Base-by-base conservation (phyloP, 2,888 invertebrate species). In the Dicycla oo region DNA sequence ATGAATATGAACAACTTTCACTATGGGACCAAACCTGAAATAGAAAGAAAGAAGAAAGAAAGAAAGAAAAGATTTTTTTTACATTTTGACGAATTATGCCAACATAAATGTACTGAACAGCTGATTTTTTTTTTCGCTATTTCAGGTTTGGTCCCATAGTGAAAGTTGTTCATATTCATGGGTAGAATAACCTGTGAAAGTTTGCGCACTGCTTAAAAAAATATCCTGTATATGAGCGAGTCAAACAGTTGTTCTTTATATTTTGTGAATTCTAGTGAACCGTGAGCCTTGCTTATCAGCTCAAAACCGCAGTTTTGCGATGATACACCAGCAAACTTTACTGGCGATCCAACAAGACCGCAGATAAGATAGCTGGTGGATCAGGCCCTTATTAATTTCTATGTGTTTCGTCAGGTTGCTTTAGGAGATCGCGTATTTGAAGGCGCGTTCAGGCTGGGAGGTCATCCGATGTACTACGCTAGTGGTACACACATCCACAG, bases 401-500 rank as follows among this genome's bases (percentile, higher is more conserved):
- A 69, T 51, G 7, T 65, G 7, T 38, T 62, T 30, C 18, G 7
- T 0, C 97, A 98, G 87, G 98, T 99, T 87, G 98, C 98, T 18
- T 97, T 99, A 84, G 98, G 98, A 2, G 98, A 98, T 91, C 96
- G 97, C 73, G 98, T 98, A 1, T 98, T 97, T 83, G 98, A 99
- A 91, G 99, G 99, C 1, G 97, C 98, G 82, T 99, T 98, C 93
- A 97, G 97, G 76, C 94, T 99, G 75, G 98, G 98, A n/a, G 98
- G 98, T 71, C 98, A 98, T 89, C 97, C 97, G 56, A 98, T 98
- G 97, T 98, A 98, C 92, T 99, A 98, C 94, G 98, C 99, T 1
- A 99, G 99, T 67, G 99, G 99, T 0, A 98, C 98, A 0, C 98
- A 98, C 78, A 97, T 99, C 68, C 97, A 97, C 73, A 97, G 97